These are phyloP conservation scores for Dendrocopos noguchii DNA, from an alignment of 2,113 vertebrate genomes.

Conservation along the genomic window DNA sequence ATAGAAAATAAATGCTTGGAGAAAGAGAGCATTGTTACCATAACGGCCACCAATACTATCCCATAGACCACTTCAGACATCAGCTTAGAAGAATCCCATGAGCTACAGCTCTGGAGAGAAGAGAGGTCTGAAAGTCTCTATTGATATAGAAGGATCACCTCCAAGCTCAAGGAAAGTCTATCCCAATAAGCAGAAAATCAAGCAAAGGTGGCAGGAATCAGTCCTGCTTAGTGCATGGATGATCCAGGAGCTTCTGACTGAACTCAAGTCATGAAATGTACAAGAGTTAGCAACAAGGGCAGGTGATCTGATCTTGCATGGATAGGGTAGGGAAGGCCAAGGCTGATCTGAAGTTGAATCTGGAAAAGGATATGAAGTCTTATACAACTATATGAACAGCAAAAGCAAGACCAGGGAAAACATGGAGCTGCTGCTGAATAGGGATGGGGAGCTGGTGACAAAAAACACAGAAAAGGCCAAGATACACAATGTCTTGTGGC, in stretches of 20 bases:
- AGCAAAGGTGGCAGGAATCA: background rate
- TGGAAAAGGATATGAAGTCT: too few species aligned
- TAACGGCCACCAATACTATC: background rate
- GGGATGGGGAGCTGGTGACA: background rate
- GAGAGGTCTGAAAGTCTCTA: background rate
- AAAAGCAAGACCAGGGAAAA: too few species aligned
- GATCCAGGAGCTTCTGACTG: background rate
- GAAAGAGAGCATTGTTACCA: background rate
- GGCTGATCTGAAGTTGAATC: too few species aligned
- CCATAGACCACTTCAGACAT: background rate
- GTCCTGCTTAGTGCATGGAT: background rate
- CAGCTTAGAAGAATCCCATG: background rate
- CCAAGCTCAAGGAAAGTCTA: background rate
- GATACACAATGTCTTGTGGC: background rate
- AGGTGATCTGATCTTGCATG: background rate
- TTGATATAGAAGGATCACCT: background rate
- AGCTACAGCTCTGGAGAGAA: background rate
- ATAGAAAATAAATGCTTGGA: background rate
- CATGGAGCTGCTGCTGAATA: background rate
- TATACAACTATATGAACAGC: too few species aligned
- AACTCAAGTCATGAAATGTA: background rate
- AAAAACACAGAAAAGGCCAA: background rate
- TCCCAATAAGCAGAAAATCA: background rate
- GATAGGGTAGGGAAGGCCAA: background rate
- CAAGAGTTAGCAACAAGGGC: background rate